Evolutionary conservation across 35 echinoderm and acorn worm genomes (phyloP).

Genomic region (Acanthaster planci): DNA sequence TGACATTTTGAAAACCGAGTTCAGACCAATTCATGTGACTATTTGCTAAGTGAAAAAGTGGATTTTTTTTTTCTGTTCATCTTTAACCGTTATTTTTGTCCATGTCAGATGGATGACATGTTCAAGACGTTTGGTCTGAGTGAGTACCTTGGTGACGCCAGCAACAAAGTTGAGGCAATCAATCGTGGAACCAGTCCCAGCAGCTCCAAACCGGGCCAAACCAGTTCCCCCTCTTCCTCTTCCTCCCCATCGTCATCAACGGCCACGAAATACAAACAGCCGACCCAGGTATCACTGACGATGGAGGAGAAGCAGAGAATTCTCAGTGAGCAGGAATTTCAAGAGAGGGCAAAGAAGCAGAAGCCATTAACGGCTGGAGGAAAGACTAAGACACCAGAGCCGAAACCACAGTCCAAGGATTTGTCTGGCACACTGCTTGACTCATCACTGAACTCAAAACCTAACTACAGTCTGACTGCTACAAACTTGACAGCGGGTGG

Average conservation of each 20-base stretch:
- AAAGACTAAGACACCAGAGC: background rate
- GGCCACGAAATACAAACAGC: conserved; percentile 16
- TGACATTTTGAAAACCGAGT: background rate
- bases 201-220: background rate
- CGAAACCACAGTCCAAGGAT: conserved; percentile 56
- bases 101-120: conserved; percentile 70
- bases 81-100: too few relatives aligned
- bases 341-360: conserved; percentile 80
- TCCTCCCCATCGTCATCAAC: background rate
- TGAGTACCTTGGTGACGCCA: conserved; percentile 48
- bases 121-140: conserved; percentile 89
- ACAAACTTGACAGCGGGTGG: conserved; percentile 26
- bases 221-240: background rate
- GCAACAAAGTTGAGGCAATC: conserved; percentile 59
- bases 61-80: background rate
- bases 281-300: conserved; percentile 57
- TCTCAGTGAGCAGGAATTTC: conserved; percentile 96
- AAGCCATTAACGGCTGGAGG: conserved; percentile 46
- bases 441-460: conserved; percentile 34
- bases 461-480: background rate
- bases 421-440: conserved; percentile 63
- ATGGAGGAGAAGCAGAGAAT: conserved; percentile 93
- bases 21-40: background rate
- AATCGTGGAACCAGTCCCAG: conserved; percentile 31
- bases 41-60: background rate